A percentile compares a stretch with the other conserved stretches of the same genome.
These are phyloP conservation scores for Platyrinchus mystaceus DNA, from an alignment of 2,797 vertebrate genomes.

Conservation along the genomic window DNA sequence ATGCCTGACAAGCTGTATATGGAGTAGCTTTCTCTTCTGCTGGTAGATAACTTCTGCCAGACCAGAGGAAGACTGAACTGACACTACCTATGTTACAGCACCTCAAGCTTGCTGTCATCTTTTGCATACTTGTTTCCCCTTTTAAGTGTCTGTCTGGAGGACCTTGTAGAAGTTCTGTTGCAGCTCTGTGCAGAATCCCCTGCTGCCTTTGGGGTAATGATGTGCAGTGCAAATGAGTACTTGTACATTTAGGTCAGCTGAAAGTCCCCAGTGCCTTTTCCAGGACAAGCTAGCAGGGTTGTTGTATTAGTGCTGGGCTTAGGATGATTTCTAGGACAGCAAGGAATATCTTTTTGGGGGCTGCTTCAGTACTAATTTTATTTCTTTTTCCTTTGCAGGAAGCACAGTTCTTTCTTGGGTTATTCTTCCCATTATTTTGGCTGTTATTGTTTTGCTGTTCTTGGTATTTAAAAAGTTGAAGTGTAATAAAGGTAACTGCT, in stretches of 20 bases:
- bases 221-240: not conserved
- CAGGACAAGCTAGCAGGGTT: not conserved
- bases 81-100: fast-evolving
- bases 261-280: not conserved
- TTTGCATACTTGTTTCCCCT: not conserved
- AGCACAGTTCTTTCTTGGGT: not conserved
- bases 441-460: fast-evolving
- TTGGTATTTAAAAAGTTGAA: not conserved
- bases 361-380: not conserved
- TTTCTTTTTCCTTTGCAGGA: not conserved
- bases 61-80: not conserved
- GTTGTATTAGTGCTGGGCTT: not conserved
- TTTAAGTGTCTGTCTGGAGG: not conserved
- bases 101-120: not conserved
- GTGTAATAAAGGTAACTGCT: conserved; percentile 19
- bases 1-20: not conserved
- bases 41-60: not conserved
- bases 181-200: not conserved
- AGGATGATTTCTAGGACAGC: not conserved
- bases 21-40: not conserved
- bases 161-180: not conserved
- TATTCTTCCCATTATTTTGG: fast-evolving
- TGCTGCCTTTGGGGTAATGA: not conserved
- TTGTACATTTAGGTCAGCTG: not conserved
- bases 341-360: not conserved